Percentiles rank a stretch among this genome's conserved stretches.
phyloP scores from a whole-genome alignment of 2,797 vertebrate species.

The Buphagus erythrorhynchus region DNA sequence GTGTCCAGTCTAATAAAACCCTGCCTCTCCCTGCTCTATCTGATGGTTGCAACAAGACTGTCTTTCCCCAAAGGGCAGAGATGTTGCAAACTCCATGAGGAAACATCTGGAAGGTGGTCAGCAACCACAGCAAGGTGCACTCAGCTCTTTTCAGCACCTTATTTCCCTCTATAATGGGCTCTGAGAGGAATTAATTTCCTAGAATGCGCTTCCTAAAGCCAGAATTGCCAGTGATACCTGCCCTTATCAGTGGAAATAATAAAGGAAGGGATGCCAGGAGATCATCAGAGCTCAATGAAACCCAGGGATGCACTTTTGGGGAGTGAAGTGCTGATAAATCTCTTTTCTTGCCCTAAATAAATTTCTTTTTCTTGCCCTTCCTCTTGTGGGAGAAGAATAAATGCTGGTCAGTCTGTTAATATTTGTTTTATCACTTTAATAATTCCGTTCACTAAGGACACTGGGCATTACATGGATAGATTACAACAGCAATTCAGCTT shows the following conservation, averaged over 20 bases:
- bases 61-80: not conserved
- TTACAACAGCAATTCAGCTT: not conserved
- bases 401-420: not conserved
- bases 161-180: rapidly evolving
- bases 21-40: not conserved
- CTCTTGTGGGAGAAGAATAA: not conserved
- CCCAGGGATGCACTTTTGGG: not conserved
- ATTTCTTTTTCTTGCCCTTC: no score
- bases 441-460: not conserved
- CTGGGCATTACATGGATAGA: not conserved
- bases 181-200: not conserved
- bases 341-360: not conserved
- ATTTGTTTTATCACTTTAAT: not conserved
- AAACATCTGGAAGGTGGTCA: not conserved
- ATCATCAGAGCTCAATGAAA: not conserved
- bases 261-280: not conserved
- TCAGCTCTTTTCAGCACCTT: not conserved
- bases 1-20: not conserved
- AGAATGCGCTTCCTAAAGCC: not conserved
- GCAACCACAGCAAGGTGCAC: not conserved
- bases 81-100: rapidly evolving
- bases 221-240: not conserved
- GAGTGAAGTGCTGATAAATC: not conserved
- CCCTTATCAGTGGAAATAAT: not conserved
- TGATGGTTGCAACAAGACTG: not conserved